These are phyloP conservation scores for Miichthys miiuy DNA, from an alignment of 2,797 vertebrate genomes.

Conservation along the genomic window DNA sequence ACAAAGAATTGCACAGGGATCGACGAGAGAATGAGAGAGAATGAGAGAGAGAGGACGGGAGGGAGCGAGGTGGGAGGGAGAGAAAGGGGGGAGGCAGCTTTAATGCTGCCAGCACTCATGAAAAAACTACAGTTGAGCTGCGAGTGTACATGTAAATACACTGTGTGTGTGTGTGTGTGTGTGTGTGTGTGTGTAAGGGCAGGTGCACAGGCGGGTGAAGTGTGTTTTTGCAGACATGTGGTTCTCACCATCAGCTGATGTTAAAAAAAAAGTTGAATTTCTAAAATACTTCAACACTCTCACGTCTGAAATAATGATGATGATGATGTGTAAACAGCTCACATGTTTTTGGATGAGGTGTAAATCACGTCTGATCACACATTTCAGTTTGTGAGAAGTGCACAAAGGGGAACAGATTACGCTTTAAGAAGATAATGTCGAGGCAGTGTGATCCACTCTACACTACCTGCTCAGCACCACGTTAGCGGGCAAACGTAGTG, in stretches of 20 bases:
- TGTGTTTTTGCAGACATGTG: constrained; percentile 32
- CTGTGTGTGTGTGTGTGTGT: constrained; percentile 34
- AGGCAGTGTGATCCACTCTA: neutral
- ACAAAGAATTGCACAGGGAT: constrained; percentile 58
- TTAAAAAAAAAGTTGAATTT: constrained; percentile 3
- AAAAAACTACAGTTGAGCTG: constrained; percentile 72
- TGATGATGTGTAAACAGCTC: neutral
- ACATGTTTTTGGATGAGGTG: neutral
- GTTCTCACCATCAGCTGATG: constrained; percentile 15
- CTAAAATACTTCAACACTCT: constrained; percentile 1
- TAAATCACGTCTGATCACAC: neutral
- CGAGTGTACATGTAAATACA: constrained; percentile 63
- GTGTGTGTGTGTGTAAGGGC: constrained; percentile 25
- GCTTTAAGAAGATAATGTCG: neutral
- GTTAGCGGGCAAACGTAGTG: too few relatives aligned
- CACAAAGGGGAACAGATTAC: neutral
- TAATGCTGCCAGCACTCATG: constrained; percentile 65
- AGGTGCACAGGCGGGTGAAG: constrained; percentile 31
- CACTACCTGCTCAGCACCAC: constrained; percentile 7
- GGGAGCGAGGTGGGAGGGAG: constrained; percentile 38
- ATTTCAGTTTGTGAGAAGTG: neutral
- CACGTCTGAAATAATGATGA: neutral
- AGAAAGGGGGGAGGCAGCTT: constrained; percentile 56
- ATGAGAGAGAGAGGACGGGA: constrained; percentile 19
- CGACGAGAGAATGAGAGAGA: constrained; percentile 29